A percentile compares a stretch with the other conserved stretches of the same genome.
These are phyloP conservation scores for Nomada lathburiana DNA, from an alignment of 2,888 invertebrate genomes.

Conservation along the genomic window DNA sequence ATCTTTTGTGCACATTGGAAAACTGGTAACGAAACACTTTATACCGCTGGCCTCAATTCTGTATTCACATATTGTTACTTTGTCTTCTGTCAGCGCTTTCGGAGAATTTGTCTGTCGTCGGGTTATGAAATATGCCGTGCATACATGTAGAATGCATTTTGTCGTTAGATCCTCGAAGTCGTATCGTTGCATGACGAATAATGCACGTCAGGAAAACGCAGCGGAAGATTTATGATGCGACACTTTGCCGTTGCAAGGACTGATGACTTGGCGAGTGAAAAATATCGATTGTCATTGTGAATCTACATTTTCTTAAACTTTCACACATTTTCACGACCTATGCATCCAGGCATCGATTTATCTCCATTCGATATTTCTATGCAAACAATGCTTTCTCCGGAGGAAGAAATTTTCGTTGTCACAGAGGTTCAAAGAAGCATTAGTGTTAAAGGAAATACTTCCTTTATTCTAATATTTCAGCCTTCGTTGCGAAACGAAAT, in stretches of 20 bases:
- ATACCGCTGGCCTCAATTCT: not conserved
- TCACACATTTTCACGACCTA: not conserved
- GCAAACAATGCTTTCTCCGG: too few species aligned
- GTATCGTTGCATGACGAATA: not conserved
- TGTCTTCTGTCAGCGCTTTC: not conserved
- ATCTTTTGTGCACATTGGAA: too few species aligned
- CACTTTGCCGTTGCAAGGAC: not conserved
- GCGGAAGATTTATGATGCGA: constrained; percentile 25
- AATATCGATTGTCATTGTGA: not conserved
- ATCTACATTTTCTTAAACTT: not conserved
- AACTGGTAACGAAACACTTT: not conserved
- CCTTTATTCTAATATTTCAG: too few species aligned
- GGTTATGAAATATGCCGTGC: not conserved
- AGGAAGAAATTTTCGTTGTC: too few species aligned
- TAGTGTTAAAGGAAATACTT: too few species aligned
- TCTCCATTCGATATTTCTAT: too few species aligned
- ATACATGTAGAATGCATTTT: constrained; percentile 22
- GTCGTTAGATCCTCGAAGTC: constrained; percentile 9
- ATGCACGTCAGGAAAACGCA: constrained; percentile 11
- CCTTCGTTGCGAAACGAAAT: not conserved
- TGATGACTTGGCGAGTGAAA: not conserved
- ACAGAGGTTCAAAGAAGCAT: too few species aligned
- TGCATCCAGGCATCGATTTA: not conserved
- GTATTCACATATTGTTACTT: not conserved
- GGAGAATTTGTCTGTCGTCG: constrained; percentile 10